Percentiles rank a stretch among this genome's conserved stretches.
Evolutionary conservation across 2,797 vertebrate species (phyloP).

Genomic region (Helostoma temminkii): DNA sequence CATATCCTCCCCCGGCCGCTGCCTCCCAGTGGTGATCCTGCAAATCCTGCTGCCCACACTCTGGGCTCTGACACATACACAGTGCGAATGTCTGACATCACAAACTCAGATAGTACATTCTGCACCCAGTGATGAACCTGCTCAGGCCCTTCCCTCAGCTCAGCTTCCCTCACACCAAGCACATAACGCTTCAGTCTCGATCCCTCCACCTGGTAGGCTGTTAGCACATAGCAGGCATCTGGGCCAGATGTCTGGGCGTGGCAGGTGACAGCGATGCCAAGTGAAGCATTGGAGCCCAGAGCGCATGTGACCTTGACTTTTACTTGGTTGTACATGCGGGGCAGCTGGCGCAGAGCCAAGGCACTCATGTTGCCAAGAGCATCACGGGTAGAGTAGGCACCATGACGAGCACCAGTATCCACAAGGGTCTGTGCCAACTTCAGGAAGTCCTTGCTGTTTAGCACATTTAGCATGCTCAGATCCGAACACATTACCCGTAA

Average conservation of each 20-base stretch:
- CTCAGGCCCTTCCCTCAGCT: constrained; percentile 92
- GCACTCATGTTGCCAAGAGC: constrained; percentile 97
- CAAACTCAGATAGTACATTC: constrained; percentile 98
- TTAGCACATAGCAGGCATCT: constrained; percentile 94
- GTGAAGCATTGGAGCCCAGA: constrained; percentile 93
- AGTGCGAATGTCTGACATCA: constrained; percentile 98
- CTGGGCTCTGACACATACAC: constrained; percentile 96
- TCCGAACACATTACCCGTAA: constrained; percentile 97
- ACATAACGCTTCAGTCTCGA: constrained; percentile 95
- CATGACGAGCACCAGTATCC: constrained; percentile 95
- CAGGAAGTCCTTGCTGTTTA: constrained; percentile 97
- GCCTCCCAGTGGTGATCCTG: constrained; percentile 77
- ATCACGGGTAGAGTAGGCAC: constrained; percentile 95
- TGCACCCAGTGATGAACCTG: constrained; percentile 98
- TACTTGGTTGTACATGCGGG: constrained; percentile 99
- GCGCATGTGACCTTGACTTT: constrained; percentile 99
- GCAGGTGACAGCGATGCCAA: constrained; percentile 96
- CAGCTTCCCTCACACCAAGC: constrained; percentile 92
- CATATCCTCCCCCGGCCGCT: constrained; percentile 89
- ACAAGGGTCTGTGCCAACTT: constrained; percentile 98
- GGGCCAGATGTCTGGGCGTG: constrained; percentile 93
- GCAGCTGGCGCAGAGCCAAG: constrained; percentile 95
- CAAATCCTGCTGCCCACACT: constrained; percentile 88
- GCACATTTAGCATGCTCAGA: constrained; percentile 91
- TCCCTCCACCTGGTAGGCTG: constrained; percentile 96